Conservation (phyloP, 2,797 vertebrate genomes). For the Rhinella marina region DNA sequence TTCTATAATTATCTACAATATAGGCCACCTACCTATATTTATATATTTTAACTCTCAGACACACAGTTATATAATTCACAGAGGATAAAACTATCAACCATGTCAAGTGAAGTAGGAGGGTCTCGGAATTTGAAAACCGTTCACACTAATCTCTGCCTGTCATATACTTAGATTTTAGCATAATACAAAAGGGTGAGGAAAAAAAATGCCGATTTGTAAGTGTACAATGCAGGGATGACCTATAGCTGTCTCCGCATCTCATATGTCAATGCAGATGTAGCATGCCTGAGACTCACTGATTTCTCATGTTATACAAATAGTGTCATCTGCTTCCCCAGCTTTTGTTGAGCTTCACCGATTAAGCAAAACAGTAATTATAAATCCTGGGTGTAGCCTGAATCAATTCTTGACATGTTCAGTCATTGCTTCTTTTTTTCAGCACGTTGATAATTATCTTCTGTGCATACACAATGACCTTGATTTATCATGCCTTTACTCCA, state of each 20-base stretch:
- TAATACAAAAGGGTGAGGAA: not conserved
- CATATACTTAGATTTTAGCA: not conserved
- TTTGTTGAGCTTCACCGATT: conserved; percentile 5
- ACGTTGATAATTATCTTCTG: conserved; percentile 1
- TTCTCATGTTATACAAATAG: not conserved
- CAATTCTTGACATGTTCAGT: conserved; percentile 53
- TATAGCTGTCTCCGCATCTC: not conserved
- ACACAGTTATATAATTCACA: not conserved
- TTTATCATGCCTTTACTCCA: not conserved
- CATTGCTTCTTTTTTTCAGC: conserved; percentile 22
- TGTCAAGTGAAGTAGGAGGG: not conserved
- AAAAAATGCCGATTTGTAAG: not conserved
- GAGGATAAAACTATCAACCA: not conserved
- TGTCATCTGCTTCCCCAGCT: conserved; percentile 9
- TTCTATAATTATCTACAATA: too few species aligned
- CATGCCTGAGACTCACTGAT: not conserved
- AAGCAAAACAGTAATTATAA: conserved; percentile 41
- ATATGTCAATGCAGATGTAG: not conserved
- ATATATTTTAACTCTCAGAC: too few species aligned
- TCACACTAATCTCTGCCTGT: conserved; percentile 1
- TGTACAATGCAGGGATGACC: not conserved
- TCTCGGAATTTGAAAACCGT: not conserved
- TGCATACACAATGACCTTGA: not conserved
- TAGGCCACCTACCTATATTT: too few species aligned
- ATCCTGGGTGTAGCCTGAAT: conserved; percentile 51